phyloP scores from a whole-genome alignment of 2,113 vertebrate species.

The Malaclemys terrapin region DNA sequence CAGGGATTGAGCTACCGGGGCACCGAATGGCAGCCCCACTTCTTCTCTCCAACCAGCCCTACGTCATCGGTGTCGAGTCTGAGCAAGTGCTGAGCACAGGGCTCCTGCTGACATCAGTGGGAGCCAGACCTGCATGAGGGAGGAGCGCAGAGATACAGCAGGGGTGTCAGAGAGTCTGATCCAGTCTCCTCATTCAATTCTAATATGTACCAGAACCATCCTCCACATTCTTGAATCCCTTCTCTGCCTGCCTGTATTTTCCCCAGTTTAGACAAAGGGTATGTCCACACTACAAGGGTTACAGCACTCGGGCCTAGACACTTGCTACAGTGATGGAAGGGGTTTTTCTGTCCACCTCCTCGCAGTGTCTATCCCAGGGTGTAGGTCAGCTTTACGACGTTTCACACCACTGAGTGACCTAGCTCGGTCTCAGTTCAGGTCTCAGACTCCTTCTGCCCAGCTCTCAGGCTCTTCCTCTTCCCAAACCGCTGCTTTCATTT shows the following conservation, averaged over 20 bases:
- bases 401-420: neutral
- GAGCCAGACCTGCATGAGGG: rapidly evolving
- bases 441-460: neutral
- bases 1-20: neutral
- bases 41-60: neutral
- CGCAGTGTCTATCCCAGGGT: neutral
- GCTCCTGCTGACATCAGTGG: neutral
- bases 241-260: neutral
- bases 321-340: too few species aligned
- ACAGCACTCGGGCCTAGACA: too few species aligned
- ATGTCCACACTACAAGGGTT: neutral
- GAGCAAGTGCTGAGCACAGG: neutral
- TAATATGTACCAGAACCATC: neutral
- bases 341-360: neutral
- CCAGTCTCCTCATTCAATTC: neutral
- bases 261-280: neutral
- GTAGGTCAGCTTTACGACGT: neutral
- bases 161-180: neutral
- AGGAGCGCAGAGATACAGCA: neutral
- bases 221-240: neutral
- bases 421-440: neutral
- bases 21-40: rapidly evolving
- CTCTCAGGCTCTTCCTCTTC: neutral
- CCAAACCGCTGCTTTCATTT: neutral
- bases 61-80: neutral